Base-by-base conservation (phyloP, 2,888 invertebrate genomes). In the Capitulum mitella region DNA sequence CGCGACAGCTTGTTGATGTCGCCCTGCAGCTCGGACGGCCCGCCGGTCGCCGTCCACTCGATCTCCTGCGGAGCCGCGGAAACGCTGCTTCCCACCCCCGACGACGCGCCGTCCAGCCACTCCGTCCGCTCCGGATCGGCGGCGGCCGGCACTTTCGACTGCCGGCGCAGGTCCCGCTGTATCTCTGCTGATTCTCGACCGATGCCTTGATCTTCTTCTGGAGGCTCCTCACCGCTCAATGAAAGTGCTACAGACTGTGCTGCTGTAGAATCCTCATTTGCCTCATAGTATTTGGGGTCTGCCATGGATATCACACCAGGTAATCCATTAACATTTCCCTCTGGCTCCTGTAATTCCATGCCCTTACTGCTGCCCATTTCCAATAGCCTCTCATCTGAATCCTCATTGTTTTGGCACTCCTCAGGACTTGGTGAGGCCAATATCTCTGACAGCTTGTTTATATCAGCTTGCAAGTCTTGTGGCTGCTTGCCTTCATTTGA, bases 1-100 rank as follows among this genome's bases (percentile, higher is more conserved):
- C 19, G 22, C 1, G 70, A 70, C 37, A 70, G 26, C 70, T 70
- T 70, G 40, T 70, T 40, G 70, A 70, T 70, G 70, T 70, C 70
- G 26, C 70, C 70, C 70, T 40, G 29, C 40, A 70, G 26, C 37
- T 19, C 29, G 5, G 54, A 54, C 12, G 58, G n/a, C 29, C n/a
- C 58, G 0, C n/a, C 58, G 6, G 5, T 12, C 6, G 6, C 43
- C 43, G 5, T 43, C 43, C 6, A 8, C 6, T 43, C 43, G 6
- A 29, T 2, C 22, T 51, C 51, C 22, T 1, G 14, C 51, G 51
- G 51, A 19, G 51, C 51, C 22, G 26, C 51, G 19, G 51, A 6
- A 22, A 14, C 26, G 22, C 22, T 26, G 22, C 26, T 0, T 22
- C 26, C 51, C 43, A 43, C 6, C 26, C 26, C 51, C 26, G 26